Base-by-base conservation (phyloP, 1,140 invertebrate genomes). In the Ceratina calcarata region DNA sequence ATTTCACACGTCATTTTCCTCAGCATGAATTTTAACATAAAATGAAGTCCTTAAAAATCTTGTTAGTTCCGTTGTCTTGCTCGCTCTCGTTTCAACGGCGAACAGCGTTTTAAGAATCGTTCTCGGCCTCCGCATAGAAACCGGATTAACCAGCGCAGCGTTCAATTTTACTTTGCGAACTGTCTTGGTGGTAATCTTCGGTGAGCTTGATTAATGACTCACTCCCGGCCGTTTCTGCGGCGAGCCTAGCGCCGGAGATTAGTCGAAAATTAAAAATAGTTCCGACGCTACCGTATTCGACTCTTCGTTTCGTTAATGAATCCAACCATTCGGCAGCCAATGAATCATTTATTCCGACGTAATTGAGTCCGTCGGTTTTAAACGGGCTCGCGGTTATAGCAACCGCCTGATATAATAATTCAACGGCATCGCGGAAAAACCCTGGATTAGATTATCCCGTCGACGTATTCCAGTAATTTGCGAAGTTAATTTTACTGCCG, bases 191-290 rank as follows among this genome's bases (percentile, higher is more conserved):
- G 20, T 58, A 61, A 71, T 60, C 57, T 71, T 49, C 57, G 32
- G 32, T 18, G 57, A 71, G 69, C 32, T 71, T 71, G 69, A 71
- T 71, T 71, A 71, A 71, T 24, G 69, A 71, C 53, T 22, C 49
- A 16, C 3, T 16, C 32, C 32, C 6, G 37, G 37, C 37, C 7
- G 0, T 3, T 49, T 60, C 18, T 20, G 32, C 32, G 32, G 32
- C 20, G 32, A 18, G 0, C 20, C 55, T 24, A 18, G 3, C 13
- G 7, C 13, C 8, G 32, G 15, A 32, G 69, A 71, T 71, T 71
- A 45, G 16, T 37, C 57, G 55, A 60, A 60, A 60, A 71, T 45
- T 71, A 60, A 60, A 71, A 71, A 37, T 45, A 71, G 60, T 49
- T 15, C 32, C 37, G 15, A 3, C 16, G 32, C 32, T 16, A 24